Base-by-base conservation (phyloP, 2,888 invertebrate genomes). In the Sinhomidia bicolor region DNA sequence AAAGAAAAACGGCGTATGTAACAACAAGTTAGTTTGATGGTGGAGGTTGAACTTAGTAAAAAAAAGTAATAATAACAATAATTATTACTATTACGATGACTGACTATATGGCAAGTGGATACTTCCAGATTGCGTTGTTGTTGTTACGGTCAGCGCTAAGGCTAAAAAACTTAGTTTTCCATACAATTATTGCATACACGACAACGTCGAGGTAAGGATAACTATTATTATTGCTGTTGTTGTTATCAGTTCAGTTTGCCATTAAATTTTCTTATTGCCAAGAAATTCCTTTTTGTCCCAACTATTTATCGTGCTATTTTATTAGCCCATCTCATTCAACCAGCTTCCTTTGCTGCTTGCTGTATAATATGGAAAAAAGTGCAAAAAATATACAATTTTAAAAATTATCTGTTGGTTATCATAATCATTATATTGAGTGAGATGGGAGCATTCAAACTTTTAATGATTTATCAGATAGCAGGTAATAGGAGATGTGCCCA, bases 401-500 rank as follows among this genome's bases (percentile, higher is more conserved):
- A 20, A 51, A 51, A 14, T n/a, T 32, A 32, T 36, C 17, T 32
- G 14, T n/a, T 65, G 1, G 60, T 60, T 60, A 65, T 36, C 62
- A 62, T 29, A 26, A 74, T 44, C n/a, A n/a, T n/a, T n/a, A n/a
- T n/a, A n/a, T n/a, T n/a, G n/a, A n/a, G n/a, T 47, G 47, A 20
- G 74, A 44, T 10, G 20, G 17, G 26, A 71, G 29, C 20, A 68
- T 20, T 41, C 17, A n/a, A 71, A 10, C 5, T 12, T 44, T 44
- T 74, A 74, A 74, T 74, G 74, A 74, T 74, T 74, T 74, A 74
- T 44, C 44, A 44, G 74, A 44, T 74, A 47, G 60, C 9, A 60
- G 7, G 12, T 60, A 68, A 68, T 74, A 17, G 47, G 23, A 23
- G 23, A 47, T 74, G 74, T 74, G 74, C 74, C 7, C 14, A 9